Evolutionary conservation across 2,113 vertebrate species (phyloP).

Genomic region (Alouatta palliata): DNA sequence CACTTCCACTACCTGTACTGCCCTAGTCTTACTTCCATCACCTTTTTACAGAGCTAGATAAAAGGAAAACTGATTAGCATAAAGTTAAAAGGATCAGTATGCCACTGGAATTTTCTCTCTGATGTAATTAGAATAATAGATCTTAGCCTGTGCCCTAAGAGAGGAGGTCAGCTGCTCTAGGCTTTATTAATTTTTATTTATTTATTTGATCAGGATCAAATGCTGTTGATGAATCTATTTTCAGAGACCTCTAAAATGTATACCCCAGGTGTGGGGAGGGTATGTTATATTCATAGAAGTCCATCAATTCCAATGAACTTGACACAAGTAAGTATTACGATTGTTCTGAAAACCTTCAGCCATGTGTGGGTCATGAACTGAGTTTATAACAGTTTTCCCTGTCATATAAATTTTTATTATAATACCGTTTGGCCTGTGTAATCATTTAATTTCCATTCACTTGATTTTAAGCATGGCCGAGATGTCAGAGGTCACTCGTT

Average conservation of each 20-base stretch:
- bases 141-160: neutral
- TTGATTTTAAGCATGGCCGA: neutral
- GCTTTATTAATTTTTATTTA: conserved; percentile 35
- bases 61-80: conserved; percentile 42
- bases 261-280: neutral
- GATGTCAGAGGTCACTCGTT: neutral
- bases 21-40: neutral
- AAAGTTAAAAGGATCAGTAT: neutral
- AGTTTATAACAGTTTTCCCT: neutral
- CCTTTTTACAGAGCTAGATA: conserved; percentile 16
- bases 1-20: neutral
- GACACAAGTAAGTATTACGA: neutral
- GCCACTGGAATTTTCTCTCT: conserved; percentile 12
- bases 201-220: neutral
- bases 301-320: neutral
- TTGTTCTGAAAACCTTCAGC: neutral
- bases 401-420: neutral
- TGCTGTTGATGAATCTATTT: conserved; percentile 33
- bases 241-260: conserved; percentile 8
- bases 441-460: neutral
- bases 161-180: neutral
- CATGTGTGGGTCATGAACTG: neutral
- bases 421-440: neutral
- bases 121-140: conserved; percentile 6
- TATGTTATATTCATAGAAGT: neutral